These are phyloP conservation scores for Erythrolamprus reginae DNA, from an alignment of 2,113 vertebrate species.

Conservation along the genomic window DNA sequence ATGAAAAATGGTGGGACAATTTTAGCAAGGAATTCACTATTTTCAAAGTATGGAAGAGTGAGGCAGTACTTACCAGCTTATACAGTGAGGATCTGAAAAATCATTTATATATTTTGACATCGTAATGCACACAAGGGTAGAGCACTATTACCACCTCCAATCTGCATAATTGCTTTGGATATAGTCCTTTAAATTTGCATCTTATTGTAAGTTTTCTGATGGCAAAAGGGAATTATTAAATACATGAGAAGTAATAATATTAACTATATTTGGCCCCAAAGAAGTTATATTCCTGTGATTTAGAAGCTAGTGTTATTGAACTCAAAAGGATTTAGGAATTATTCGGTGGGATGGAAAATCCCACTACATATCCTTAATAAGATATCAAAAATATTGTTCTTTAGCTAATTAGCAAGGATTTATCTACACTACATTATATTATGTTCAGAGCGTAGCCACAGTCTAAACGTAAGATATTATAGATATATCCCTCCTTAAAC, in stretches of 20 bases:
- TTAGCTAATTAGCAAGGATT: not conserved
- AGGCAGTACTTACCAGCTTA: not conserved
- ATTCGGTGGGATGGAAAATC: constrained; percentile 43
- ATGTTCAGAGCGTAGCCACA: constrained; percentile 20
- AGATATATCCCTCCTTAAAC: not conserved
- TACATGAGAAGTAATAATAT: not conserved
- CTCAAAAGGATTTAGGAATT: not conserved
- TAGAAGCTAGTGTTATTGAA: not conserved
- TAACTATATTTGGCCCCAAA: not conserved
- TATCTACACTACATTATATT: constrained; percentile 43
- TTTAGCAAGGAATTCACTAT: not conserved
- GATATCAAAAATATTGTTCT: constrained; percentile 42
- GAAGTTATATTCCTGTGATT: not conserved
- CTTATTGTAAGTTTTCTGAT: not conserved
- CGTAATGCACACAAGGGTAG: not conserved
- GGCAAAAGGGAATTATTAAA: not conserved
- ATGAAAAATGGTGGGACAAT: not conserved
- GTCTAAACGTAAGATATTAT: not conserved
- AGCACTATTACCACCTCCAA: not conserved
- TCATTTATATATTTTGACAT: not conserved
- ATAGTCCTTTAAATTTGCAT: not conserved
- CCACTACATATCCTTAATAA: constrained; percentile 14
- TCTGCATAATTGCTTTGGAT: not conserved
- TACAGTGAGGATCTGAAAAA: not conserved
- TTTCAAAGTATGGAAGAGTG: not conserved